Base-by-base conservation (phyloP, 2,888 invertebrate species). In the Eilema caniola region DNA sequence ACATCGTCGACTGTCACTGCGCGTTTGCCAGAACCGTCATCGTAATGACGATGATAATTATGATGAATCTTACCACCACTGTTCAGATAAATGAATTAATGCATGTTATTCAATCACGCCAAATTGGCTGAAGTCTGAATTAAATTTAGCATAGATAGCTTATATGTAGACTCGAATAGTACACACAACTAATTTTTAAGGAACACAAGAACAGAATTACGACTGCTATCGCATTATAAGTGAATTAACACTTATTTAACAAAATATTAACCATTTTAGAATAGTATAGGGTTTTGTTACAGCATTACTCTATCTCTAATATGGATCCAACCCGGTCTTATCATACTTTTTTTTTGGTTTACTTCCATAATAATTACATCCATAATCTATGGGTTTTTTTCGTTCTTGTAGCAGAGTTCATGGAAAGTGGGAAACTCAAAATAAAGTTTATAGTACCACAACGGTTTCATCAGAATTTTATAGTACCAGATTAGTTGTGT, bases 11-110 rank as follows among this genome's bases (percentile, higher is more conserved):
- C 57, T 59, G 57, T 24, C 57, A 59, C 57, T 57, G 25, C 57
- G 24, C 24, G 57, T 59, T 24, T 59, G 57, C 57, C 57, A 59
- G 57, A 59, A 59, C 11, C 24, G 57, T 25, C 57, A 59, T 59
- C 24, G 11, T 59, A 59, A 59, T 25, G 57, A 59, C 25, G 23
- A 59, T 24, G 16, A 59, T 25, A n/a, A 59, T 24, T 24, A n/a
- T 20, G 8, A n/a, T 53, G 20, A 53, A 53, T 53, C 53, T n/a
- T 53, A 10, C n/a, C 20, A 53, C 47, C 5, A 5, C 28, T 28
- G 53, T n/a, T n/a, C n/a, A n/a, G 2, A 53, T 53, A 2, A 1
- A 47, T 20, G 20, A 10, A 20, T 53, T 4, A 20, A 53, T 53
- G 53, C 7, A 10, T 53, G n/a, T 53, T 53, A 53, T 8, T 53